A percentile compares a stretch with the other conserved stretches of the same genome.
phyloP scores from a whole-genome alignment of 2,113 vertebrate species.

The Otocyon megalotis region DNA sequence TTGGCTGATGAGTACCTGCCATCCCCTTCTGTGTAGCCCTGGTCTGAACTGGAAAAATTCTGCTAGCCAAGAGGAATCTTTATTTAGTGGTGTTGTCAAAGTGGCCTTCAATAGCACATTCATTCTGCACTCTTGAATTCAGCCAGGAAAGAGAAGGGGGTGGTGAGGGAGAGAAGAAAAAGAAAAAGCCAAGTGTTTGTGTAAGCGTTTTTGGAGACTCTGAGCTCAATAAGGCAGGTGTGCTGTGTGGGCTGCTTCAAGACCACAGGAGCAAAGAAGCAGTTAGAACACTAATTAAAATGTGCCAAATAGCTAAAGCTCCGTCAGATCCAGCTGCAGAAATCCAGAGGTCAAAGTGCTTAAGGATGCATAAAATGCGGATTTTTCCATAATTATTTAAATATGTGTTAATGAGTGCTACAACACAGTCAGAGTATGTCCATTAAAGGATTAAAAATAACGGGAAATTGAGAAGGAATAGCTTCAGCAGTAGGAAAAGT shows the following conservation, averaged over 20 bases:
- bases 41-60: slow-evolving; percentile 24
- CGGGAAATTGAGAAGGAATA: slow-evolving; percentile 53
- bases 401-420: slow-evolving; percentile 78
- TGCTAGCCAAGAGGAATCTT: background rate
- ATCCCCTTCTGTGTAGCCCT: background rate
- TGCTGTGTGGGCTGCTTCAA: background rate
- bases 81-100: background rate
- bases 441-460: slow-evolving; percentile 72
- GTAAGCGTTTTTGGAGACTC: background rate
- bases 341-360: slow-evolving; percentile 75
- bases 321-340: slow-evolving; percentile 74
- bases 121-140: background rate
- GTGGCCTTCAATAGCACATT: background rate
- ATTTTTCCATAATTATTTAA: slow-evolving; percentile 82
- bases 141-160: slow-evolving; percentile 6
- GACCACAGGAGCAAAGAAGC: background rate
- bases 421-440: background rate
- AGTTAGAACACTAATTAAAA: slow-evolving; percentile 38
- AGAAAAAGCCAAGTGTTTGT: slow-evolving; percentile 44
- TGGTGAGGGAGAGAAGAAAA: slow-evolving; percentile 43
- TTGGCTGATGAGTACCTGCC: background rate
- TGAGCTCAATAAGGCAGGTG: slow-evolving; percentile 55
- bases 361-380: slow-evolving; percentile 83
- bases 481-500: background rate
- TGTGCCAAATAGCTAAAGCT: slow-evolving; percentile 69